Conservation (phyloP, 2,888 invertebrate species). For the Monopis laevigella region DNA sequence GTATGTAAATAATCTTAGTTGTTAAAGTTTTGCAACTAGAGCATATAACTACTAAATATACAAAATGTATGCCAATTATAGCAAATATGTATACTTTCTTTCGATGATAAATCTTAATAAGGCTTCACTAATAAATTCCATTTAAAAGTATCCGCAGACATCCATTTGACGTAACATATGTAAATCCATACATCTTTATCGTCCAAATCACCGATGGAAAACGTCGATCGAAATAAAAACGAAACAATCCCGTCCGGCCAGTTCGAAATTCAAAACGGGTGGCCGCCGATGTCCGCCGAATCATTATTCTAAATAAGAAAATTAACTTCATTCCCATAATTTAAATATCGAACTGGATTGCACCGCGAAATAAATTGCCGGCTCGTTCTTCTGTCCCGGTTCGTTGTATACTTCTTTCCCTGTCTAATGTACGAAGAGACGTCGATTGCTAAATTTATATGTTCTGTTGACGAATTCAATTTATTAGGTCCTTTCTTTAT, state of each 20-base stretch:
- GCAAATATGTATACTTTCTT: not conserved
- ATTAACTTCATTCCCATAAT: slow-evolving; percentile 65
- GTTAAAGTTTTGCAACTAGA: too few species aligned
- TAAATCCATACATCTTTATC: slow-evolving; percentile 65
- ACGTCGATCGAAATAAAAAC: slow-evolving; percentile 34
- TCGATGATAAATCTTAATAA: slow-evolving; percentile 12
- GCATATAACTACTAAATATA: too few species aligned
- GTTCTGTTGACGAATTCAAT: slow-evolving; percentile 50
- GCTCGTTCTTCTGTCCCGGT: slow-evolving; percentile 7
- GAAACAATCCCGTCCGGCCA: slow-evolving; percentile 25
- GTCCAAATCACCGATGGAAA: slow-evolving; percentile 57
- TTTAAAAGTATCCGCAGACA: slow-evolving; percentile 55
- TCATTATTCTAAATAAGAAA: slow-evolving; percentile 63
- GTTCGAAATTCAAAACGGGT: slow-evolving; percentile 54
- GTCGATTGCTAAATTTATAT: slow-evolving; percentile 50
- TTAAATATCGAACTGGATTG: slow-evolving; percentile 42
- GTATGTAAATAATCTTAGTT: too few species aligned
- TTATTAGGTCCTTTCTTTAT: slow-evolving; percentile 34
- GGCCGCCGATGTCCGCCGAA: slow-evolving; percentile 45
- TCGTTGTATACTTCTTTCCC: slow-evolving; percentile 22
- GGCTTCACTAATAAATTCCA: slow-evolving; percentile 60
- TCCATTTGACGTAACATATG: slow-evolving; percentile 62
- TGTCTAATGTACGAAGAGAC: slow-evolving; percentile 40
- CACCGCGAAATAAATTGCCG: slow-evolving; percentile 23
- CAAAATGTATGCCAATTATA: too few species aligned